A percentile compares a stretch with the other conserved stretches of the same genome.
These are phyloP conservation scores for Spodoptera exigua DNA, from an alignment of 2,888 invertebrate species.

Conservation along the genomic window DNA sequence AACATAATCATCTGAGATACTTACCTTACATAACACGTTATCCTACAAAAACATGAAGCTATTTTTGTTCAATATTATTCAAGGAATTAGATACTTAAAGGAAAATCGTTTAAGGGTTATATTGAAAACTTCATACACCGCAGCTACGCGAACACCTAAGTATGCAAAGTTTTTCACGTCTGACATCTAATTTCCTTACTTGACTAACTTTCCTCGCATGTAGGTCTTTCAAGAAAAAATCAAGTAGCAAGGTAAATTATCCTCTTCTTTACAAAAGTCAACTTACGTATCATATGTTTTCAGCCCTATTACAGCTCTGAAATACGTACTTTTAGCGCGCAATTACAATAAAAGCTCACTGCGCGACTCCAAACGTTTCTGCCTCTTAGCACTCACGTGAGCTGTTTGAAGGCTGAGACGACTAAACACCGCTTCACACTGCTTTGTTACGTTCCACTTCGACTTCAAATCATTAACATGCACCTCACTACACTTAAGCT, in stretches of 20 bases:
- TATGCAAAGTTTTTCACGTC: conserved; percentile 3
- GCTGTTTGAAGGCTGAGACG: conserved; percentile 21
- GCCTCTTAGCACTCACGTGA: conserved; percentile 25
- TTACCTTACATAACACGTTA: no score
- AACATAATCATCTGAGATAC: no score
- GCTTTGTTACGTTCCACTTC: conserved; percentile 31
- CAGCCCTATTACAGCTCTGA: conserved; percentile 19
- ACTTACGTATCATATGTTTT: conserved; percentile 11
- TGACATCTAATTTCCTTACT: conserved; percentile 6
- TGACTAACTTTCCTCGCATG: neutral
- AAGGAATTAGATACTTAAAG: no score
- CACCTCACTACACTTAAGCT: neutral
- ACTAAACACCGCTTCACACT: conserved; percentile 13
- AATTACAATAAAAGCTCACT: conserved; percentile 55
- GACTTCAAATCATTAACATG: conserved; percentile 12
- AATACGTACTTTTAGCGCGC: conserved; percentile 39
- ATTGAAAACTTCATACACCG: no score
- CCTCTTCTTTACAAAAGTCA: conserved; percentile 6
- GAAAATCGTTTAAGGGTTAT: no score
- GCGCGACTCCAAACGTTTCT: conserved; percentile 15
- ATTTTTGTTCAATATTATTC: no score
- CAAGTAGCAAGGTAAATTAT: conserved; percentile 6
- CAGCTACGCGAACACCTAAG: neutral
- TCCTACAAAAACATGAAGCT: no score
- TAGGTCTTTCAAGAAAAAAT: neutral